Evolutionary conservation across 2,888 invertebrate genomes (phyloP), one percentile per base, ranked within the genome.

Genomic region (Cyrtodaria siliqua): DNA sequence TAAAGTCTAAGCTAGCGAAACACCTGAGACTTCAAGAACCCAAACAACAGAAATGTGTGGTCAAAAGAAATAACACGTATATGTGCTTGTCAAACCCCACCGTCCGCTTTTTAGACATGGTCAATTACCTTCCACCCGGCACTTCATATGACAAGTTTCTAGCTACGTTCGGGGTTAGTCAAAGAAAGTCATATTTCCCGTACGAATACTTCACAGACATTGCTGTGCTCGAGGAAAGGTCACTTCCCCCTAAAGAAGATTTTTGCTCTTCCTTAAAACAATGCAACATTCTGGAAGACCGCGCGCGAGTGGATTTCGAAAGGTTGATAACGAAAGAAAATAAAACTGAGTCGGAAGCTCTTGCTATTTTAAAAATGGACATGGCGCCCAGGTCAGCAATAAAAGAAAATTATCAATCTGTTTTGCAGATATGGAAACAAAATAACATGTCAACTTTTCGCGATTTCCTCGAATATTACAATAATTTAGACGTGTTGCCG

Each of bases 1-100:
- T 64, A n/a, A 71, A 71, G 52, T 29, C 23, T 24, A 57, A 42
- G 18, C 40, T 71, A 4, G 38, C 64, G 1, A 23, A 29, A 29
- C 42, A 71, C 14, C 29, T 71, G 20, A 16, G 33, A 18, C 33
- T 64, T 20, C 64, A 71, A 16, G 62, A 23, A 20, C 14, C 49
- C 20, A 27, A 61, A 20, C 24, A 42, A 29, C 33, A 47, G 23
- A 44, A 60, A 16, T 55, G 63, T 16, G 53, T 68, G 2, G 38
- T 68, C 14, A 60, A 68, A 20, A 29, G 52, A 27, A 23, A 52
- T 18, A 59, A 68, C 20, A 40, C 59, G 24, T 52, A 73, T 29
- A 67, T 49, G 6, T 73, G 70, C 26, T 18, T 76, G 20, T n/a
- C 68, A 14, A 42, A n/a, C 8, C 27, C 3, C 8, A n/a, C 24